phyloP scores from a whole-genome alignment of 2,888 invertebrate genomes.

The Eumerus sabulonum region DNA sequence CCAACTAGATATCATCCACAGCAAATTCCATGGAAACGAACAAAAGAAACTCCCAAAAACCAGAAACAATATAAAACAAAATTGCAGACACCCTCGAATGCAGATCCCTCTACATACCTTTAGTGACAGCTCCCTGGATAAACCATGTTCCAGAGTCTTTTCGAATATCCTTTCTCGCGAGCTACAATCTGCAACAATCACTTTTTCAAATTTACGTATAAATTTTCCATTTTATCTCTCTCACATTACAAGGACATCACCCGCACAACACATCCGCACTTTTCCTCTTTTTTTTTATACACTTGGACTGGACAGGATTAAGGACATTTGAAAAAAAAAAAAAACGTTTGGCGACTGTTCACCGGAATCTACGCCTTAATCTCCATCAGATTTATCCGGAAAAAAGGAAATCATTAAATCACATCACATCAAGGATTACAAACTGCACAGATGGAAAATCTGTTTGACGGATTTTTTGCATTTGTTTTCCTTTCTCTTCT shows the following conservation, averaged over 20 bases:
- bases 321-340: not conserved
- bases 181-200: constrained; percentile 53
- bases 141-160: constrained; percentile 4
- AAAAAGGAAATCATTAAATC: constrained; percentile 7
- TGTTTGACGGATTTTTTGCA: too few relatives aligned
- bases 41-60: not conserved
- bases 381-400: constrained; percentile 1
- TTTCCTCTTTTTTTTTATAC: not conserved
- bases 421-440: not conserved
- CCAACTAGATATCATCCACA: constrained; percentile 28
- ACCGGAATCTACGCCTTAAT: constrained; percentile 1
- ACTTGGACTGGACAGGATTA: not conserved
- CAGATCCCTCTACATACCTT: too few relatives aligned
- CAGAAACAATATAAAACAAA: not conserved
- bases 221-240: constrained; percentile 19
- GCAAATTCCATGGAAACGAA: constrained; percentile 15
- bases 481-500: too few relatives aligned
- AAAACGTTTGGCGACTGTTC: not conserved
- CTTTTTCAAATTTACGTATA: not conserved
- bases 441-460: not conserved
- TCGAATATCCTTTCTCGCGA: constrained; percentile 31
- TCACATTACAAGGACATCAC: constrained; percentile 40
- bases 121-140: not conserved
- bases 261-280: constrained; percentile 30
- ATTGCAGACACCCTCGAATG: too few relatives aligned